Conservation (phyloP, 2,113 vertebrate genomes). For the Brachionichthys hirsutus region DNA sequence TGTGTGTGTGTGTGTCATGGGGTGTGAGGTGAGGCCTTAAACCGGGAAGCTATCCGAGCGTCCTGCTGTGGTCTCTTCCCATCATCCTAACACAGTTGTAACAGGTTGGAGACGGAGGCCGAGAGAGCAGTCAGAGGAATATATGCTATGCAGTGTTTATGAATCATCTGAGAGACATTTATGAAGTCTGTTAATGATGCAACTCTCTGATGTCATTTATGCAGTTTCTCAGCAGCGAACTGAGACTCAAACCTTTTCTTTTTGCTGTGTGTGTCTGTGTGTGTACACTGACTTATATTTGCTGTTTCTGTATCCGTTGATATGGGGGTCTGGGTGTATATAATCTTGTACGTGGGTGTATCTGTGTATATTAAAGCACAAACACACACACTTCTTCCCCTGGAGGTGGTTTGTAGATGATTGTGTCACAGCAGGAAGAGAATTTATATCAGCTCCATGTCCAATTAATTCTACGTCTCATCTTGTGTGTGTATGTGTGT, state of each 20-base stretch:
- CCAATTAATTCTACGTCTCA: slow-evolving; percentile 73
- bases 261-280: neutral
- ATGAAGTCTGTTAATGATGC: slow-evolving; percentile 8
- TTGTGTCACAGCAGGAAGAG: slow-evolving; percentile 62
- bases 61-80: slow-evolving; percentile 1
- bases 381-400: slow-evolving; percentile 22
- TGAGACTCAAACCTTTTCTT: slow-evolving; percentile 6
- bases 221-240: slow-evolving; percentile 12
- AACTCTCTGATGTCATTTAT: slow-evolving; percentile 6
- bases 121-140: neutral
- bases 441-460: slow-evolving; percentile 62
- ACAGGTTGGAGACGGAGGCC: neutral
- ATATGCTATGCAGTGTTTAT: slow-evolving; percentile 1
- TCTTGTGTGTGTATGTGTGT: slow-evolving; percentile 51
- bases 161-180: slow-evolving; percentile 18
- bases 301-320: slow-evolving; percentile 2
- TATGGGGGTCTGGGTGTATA: slow-evolving; percentile 9
- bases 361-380: slow-evolving; percentile 26
- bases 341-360: slow-evolving; percentile 15
- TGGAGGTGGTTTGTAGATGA: slow-evolving; percentile 53
- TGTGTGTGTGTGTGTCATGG: slow-evolving; percentile 9
- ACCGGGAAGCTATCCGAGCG: slow-evolving; percentile 6
- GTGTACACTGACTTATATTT: slow-evolving; percentile 6
- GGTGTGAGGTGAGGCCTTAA: slow-evolving; percentile 1
- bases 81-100: slow-evolving; percentile 10